phyloP scores from a whole-genome alignment of 2,113 vertebrate species.

The Caranx melampygus region DNA sequence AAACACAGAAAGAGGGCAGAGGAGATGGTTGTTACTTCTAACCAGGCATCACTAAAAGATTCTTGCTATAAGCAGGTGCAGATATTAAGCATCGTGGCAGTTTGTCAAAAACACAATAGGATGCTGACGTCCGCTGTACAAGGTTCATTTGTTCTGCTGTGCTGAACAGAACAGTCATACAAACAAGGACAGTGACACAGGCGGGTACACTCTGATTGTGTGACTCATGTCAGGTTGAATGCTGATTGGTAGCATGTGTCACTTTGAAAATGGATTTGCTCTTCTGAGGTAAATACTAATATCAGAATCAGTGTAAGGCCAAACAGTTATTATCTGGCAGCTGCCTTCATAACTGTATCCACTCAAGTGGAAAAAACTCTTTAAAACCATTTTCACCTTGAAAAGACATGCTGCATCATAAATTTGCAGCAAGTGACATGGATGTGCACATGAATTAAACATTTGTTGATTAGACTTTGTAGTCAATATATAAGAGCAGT shows the following conservation, averaged over 20 bases:
- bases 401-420: neutral
- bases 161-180: constrained; percentile 4
- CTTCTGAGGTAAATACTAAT: constrained; percentile 16
- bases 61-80: constrained; percentile 23
- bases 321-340: neutral
- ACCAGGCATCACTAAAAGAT: constrained; percentile 4
- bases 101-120: constrained; percentile 29
- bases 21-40: constrained; percentile 29
- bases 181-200: constrained; percentile 3
- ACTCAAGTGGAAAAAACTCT: neutral
- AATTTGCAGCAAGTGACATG: neutral
- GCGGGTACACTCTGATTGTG: neutral
- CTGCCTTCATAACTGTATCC: neutral
- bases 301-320: neutral
- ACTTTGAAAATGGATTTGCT: neutral
- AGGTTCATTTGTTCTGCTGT: neutral
- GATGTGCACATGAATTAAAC: neutral
- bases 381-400: neutral
- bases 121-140: neutral
- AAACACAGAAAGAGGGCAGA: constrained; percentile 30
- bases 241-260: neutral
- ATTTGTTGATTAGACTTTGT: neutral
- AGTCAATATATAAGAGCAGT: neutral
- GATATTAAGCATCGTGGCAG: constrained; percentile 9
- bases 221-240: constrained; percentile 31